Evolutionary conservation across 1,140 invertebrate species (phyloP).

Genomic region (Galendromus occidentalis): DNA sequence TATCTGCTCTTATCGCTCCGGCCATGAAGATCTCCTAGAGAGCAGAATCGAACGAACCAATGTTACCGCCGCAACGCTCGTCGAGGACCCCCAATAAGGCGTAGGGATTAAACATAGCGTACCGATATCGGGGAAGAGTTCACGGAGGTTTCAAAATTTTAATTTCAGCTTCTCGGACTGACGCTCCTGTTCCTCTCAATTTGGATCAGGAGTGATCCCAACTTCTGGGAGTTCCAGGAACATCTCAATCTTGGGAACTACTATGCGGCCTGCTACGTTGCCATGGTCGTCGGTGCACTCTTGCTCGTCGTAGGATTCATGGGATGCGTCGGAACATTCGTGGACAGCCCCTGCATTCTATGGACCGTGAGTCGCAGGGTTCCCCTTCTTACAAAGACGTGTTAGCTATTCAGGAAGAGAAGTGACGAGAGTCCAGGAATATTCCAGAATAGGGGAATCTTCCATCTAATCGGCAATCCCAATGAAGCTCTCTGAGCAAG

Average conservation of each 20-base stretch:
- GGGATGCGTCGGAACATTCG: conserved; percentile 21
- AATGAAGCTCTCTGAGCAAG: no score
- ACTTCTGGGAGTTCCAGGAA: conserved; percentile 21
- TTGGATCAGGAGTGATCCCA: conserved; percentile 20
- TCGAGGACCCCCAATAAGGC: no score
- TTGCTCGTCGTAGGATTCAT: conserved; percentile 21
- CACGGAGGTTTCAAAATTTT: background rate
- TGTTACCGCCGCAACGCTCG: no score
- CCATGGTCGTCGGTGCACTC: conserved; percentile 18
- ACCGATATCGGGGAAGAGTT: no score
- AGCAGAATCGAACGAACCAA: no score
- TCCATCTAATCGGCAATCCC: no score
- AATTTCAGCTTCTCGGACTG: conserved; percentile 19
- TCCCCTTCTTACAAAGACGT: no score
- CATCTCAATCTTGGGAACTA: conserved; percentile 19
- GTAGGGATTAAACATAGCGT: no score
- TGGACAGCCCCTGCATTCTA: conserved; percentile 21
- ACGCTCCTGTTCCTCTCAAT: conserved; percentile 18
- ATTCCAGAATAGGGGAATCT: no score
- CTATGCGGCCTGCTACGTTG: conserved; percentile 21
- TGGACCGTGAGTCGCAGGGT: conserved; percentile 18
- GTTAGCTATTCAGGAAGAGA: no score
- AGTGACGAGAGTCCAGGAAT: background rate
- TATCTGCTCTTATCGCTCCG: no score
- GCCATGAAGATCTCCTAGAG: no score